A percentile compares a stretch with the other conserved stretches of the same genome.
phyloP scores from a whole-genome alignment of 2,113 vertebrate species.

The Nesogale talazaci region DNA sequence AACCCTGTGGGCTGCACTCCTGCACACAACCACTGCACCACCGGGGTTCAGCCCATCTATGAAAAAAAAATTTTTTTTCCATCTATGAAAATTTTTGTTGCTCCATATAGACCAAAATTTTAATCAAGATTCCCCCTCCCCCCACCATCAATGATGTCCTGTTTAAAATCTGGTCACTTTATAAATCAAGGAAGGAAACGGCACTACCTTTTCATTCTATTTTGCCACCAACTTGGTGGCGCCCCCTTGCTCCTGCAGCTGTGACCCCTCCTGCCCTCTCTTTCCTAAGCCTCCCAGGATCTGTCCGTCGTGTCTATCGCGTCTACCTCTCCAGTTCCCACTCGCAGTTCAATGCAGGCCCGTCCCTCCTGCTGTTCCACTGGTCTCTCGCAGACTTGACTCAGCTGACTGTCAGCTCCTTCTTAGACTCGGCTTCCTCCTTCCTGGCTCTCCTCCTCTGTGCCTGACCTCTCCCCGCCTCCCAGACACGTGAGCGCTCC shows the following conservation, averaged over 20 bases:
- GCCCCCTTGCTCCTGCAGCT: background rate
- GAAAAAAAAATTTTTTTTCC: too few relatives aligned
- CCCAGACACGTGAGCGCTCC: background rate
- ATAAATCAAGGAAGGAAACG: too few relatives aligned
- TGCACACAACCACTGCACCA: too few relatives aligned
- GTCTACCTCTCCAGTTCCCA: background rate
- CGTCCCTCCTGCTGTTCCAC: background rate
- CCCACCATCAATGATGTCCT: too few relatives aligned
- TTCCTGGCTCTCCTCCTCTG: background rate
- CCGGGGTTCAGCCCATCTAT: too few relatives aligned
- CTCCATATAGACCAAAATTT: too few relatives aligned
- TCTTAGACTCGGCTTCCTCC: background rate
- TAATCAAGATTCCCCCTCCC: too few relatives aligned
- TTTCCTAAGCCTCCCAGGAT: background rate
- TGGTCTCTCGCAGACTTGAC: background rate
- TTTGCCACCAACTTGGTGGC: too few relatives aligned
- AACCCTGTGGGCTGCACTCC: too few relatives aligned
- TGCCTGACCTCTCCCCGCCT: background rate
- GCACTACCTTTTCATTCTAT: too few relatives aligned
- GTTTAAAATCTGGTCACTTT: too few relatives aligned
- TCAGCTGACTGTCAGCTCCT: background rate
- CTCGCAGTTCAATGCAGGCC: background rate
- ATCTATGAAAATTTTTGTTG: too few relatives aligned
- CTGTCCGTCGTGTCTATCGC: background rate
- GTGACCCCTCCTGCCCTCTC: background rate